phyloP scores from a whole-genome alignment of 2,888 invertebrate species.

The Drosophila lacicola region DNA sequence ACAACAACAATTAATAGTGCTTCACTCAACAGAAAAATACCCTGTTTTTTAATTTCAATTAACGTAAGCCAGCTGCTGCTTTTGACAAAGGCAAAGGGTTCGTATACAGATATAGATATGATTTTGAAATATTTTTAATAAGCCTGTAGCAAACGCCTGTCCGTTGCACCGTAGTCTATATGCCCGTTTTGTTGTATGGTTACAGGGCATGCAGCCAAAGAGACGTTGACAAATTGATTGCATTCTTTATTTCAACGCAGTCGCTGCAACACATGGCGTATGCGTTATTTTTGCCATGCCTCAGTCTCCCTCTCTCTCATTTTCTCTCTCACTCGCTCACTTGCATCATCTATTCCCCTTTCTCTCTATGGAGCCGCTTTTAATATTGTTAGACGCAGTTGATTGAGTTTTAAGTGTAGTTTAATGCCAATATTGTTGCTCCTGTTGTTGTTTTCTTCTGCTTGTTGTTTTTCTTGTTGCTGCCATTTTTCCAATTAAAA shows the following conservation, averaged over 20 bases:
- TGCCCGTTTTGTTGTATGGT: background rate
- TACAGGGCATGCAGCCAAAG: conserved; percentile 12
- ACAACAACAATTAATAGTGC: conserved; percentile 12
- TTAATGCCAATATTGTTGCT: conserved; percentile 62
- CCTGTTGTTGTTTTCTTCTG: conserved; percentile 10
- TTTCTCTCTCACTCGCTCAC: background rate
- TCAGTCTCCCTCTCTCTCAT: background rate
- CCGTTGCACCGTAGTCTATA: no score
- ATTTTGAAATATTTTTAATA: no score
- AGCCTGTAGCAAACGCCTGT: no score
- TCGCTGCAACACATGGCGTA: conserved; percentile 67
- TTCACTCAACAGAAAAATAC: background rate
- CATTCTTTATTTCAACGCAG: conserved; percentile 73
- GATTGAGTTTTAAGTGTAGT: conserved; percentile 78
- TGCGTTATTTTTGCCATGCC: conserved; percentile 48
- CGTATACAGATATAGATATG: no score
- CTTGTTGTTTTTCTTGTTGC: background rate
- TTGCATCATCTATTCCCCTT: background rate
- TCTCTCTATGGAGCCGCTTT: conserved; percentile 29
- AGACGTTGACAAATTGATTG: conserved; percentile 80
- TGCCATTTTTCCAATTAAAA: conserved; percentile 61
- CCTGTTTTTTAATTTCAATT: background rate
- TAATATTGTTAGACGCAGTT: conserved; percentile 76
- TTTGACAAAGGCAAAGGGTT: no score
- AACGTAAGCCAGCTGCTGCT: no score